Evolutionary conservation across 2,797 vertebrate species (phyloP), one percentile per base, ranked within the genome.

Genomic region (Parauchenoglanis ngamensis): DNA sequence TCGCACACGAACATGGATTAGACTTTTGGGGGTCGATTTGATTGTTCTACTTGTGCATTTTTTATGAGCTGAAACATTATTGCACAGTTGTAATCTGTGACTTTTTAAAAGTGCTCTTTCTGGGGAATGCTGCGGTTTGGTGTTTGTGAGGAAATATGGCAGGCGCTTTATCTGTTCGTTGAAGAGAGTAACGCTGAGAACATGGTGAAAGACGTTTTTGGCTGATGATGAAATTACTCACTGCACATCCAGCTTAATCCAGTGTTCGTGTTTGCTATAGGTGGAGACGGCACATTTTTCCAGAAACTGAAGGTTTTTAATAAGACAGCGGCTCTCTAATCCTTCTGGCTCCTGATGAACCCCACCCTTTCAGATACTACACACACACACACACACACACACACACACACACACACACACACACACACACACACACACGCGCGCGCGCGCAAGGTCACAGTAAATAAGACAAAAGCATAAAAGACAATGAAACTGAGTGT

Each of bases 251-350:
- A 5, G 44, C 28, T 68, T 72, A 85, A 87, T 72, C 75, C 86
- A 65, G 82, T 15, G 12, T 49, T 59, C 44, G 35, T 65, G 80
- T 17, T 67, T 63, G 68, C 81, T 84, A 35, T 72, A 85, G 87
- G 54, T 61, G 84, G 54, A 67, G 77, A 85, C 61, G 17, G 61
- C 65, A 72, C 61, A 52, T 87, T 88, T 89, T 70, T 31, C 21
- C 78, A 76, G 78, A 73, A 86, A 81, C 63, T 68, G 46, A 82
- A 70, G 49, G 13, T 88, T 90, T 90, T 85, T 89, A 87, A 89
- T 89, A 83, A 89, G 87, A 91, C 63, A 85, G 85, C 80, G 87
- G 87, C 44, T 70, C 54, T 61, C 86, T 89, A 89, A 91, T 91
- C 88, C 84, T 83, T 87, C 85, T 87, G 79, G 78, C 83, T 90